phyloP scores from a whole-genome alignment of 2,797 vertebrate genomes.

The Tapirus indicus region DNA sequence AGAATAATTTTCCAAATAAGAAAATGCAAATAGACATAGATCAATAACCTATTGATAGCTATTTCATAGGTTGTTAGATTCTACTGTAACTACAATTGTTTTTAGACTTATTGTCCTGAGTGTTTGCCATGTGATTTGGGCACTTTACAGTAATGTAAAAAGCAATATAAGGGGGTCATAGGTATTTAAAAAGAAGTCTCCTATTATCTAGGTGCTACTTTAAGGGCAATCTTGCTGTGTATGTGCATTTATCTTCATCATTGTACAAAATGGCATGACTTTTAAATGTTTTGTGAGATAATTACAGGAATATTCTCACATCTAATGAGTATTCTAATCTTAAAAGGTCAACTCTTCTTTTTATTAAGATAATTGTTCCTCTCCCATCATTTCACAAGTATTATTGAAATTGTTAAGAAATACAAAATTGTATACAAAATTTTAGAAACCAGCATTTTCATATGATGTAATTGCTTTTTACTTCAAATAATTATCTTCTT shows the following conservation, averaged over 20 bases:
- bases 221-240: not conserved
- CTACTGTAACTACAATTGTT: not conserved
- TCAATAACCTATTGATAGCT: not conserved
- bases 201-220: not conserved
- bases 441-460: not conserved
- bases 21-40: not conserved
- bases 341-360: not conserved
- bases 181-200: not conserved
- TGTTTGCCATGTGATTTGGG: not conserved
- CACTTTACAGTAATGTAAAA: not conserved
- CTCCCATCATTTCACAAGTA: not conserved
- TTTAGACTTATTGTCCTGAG: not conserved
- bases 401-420: not conserved
- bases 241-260: not conserved
- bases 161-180: no score
- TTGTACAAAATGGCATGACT: not conserved
- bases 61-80: not conserved
- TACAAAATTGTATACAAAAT: not conserved
- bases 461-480: not conserved
- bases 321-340: not conserved
- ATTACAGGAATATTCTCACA: not conserved
- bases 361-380: not conserved
- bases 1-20: constrained; percentile 68
- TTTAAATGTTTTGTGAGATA: not conserved
- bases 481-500: not conserved